Percentiles rank a stretch among this genome's conserved stretches.
These are phyloP conservation scores for Rhabdomys dilectus DNA, from an alignment of 2,113 vertebrate species.

Conservation along the genomic window DNA sequence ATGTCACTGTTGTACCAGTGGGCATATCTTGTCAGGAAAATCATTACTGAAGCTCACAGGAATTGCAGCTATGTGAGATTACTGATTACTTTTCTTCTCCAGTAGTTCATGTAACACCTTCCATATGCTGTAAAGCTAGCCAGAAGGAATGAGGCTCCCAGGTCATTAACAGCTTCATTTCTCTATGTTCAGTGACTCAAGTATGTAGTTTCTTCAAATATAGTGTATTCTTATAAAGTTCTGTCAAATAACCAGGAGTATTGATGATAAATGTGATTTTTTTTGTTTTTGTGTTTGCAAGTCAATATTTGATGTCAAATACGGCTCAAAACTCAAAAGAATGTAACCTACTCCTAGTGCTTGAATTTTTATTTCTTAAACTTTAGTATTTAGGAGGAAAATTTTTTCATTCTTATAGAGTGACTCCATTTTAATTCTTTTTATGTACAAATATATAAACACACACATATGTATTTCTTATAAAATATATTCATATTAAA, in stretches of 20 bases:
- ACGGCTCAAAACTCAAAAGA: background rate
- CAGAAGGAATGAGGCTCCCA: background rate
- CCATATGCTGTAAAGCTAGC: background rate
- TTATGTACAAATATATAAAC: background rate
- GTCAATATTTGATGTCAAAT: background rate
- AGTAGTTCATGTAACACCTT: background rate
- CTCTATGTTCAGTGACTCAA: background rate
- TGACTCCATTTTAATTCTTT: background rate
- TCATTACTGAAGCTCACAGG: background rate
- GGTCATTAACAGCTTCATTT: background rate
- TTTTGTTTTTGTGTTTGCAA: too few species aligned
- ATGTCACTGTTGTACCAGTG: background rate
- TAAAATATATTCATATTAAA: background rate
- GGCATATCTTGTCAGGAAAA: background rate
- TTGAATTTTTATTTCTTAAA: background rate
- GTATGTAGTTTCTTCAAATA: background rate
- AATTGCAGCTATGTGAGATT: background rate
- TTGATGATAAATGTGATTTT: background rate
- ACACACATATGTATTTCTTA: background rate
- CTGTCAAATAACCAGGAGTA: background rate
- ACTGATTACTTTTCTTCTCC: background rate
- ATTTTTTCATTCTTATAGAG: background rate
- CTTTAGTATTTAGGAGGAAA: background rate
- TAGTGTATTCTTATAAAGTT: too few species aligned
- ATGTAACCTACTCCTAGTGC: background rate